phyloP scores from a whole-genome alignment of 2,888 invertebrate genomes.

The Himalopsyche tibetana region DNA sequence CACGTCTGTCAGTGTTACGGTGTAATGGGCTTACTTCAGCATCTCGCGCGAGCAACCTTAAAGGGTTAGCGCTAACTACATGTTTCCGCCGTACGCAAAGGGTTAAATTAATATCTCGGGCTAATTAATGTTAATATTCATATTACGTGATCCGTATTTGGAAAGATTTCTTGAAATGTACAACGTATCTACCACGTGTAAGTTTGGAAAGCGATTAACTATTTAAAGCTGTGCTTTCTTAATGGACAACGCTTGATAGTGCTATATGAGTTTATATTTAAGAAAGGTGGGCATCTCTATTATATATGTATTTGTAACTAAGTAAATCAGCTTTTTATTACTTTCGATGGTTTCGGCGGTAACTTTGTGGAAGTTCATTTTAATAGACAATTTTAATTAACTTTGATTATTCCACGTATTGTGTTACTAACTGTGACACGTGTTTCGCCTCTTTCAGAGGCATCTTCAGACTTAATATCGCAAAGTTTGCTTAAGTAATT shows the following conservation, averaged over 20 bases:
- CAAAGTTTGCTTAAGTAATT: no score
- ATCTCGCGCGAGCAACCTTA: constrained; percentile 1
- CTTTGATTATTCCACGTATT: no score
- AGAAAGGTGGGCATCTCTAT: no score
- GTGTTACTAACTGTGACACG: no score
- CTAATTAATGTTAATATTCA: constrained; percentile 21
- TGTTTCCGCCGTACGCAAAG: constrained; percentile 3
- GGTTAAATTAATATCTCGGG: constrained; percentile 19
- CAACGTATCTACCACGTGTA: not conserved
- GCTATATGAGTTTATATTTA: not conserved
- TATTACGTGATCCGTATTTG: constrained; percentile 11
- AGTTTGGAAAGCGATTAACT: constrained; percentile 22
- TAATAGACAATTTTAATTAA: no score
- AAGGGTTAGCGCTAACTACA: constrained; percentile 1
- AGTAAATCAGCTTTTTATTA: no score
- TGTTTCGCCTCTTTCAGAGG: no score
- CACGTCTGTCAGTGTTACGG: constrained; percentile 35
- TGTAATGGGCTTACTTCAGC: constrained; percentile 22
- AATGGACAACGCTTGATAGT: not conserved
- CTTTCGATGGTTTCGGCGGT: no score
- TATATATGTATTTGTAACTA: no score
- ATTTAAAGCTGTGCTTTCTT: not conserved
- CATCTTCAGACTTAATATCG: no score
- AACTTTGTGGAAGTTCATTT: no score
- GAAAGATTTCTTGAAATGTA: constrained; percentile 35